Evolutionary conservation across 1,140 invertebrate species (phyloP).

Genomic region (Solenopsis invicta): DNA sequence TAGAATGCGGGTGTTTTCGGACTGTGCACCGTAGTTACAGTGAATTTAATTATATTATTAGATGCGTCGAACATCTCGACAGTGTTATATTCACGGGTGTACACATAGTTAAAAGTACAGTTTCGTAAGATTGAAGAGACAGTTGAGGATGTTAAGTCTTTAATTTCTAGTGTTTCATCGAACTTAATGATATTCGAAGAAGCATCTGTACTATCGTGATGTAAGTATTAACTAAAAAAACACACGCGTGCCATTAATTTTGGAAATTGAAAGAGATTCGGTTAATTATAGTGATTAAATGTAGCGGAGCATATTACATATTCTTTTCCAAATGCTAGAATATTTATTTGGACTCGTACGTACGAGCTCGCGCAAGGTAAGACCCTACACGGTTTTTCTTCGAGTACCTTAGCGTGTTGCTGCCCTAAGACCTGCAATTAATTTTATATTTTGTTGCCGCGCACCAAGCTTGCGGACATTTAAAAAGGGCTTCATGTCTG

Average conservation of each 20-base stretch:
- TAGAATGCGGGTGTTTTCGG: background rate
- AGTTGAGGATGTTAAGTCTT: background rate
- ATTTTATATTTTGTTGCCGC: constrained; percentile 60
- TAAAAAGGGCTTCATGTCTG: constrained; percentile 56
- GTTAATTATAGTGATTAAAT: too few relatives aligned
- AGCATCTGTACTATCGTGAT: constrained; percentile 1
- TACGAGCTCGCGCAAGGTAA: background rate
- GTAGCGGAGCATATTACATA: background rate
- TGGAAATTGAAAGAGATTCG: background rate
- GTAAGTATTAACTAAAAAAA: constrained; percentile 29
- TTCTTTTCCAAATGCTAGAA: background rate
- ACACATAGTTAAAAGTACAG: background rate
- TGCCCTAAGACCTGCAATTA: constrained; percentile 48
- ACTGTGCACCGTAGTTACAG: background rate
- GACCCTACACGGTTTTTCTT: background rate
- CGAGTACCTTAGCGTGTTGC: constrained; percentile 26
- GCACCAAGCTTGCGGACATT: constrained; percentile 40
- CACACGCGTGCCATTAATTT: background rate
- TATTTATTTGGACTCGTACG: background rate
- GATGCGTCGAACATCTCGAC: background rate
- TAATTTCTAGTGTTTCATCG: background rate
- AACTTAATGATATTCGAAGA: background rate
- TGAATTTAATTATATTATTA: background rate
- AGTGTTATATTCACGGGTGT: background rate
- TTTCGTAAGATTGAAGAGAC: background rate